Conservation (phyloP, 92 coral and sea anemone species). For the Montipora capitata region DNA sequence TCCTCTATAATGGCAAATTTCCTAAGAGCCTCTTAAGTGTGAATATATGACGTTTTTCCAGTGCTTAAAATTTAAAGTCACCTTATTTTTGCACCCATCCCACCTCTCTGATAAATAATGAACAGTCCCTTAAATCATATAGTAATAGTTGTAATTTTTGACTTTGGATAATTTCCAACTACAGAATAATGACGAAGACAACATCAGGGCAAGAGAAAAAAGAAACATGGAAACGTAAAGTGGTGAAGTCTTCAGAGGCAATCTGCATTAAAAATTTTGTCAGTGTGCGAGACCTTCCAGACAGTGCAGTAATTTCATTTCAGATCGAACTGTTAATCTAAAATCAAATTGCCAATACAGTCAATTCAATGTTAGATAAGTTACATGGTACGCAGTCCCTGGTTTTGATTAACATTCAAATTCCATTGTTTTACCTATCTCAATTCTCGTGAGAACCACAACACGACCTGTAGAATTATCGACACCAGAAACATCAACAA, state of each 20-base stretch:
- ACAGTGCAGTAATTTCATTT: constrained; percentile 8
- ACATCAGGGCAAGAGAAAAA: neutral
- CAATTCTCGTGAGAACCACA: too few species aligned
- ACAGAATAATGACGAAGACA: constrained; percentile 10
- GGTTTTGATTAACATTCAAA: too few species aligned
- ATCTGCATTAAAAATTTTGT: constrained; percentile 4
- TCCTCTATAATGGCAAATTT: constrained; percentile 12
- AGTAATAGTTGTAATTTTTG: too few species aligned
- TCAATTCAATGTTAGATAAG: neutral
- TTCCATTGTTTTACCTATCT: too few species aligned
- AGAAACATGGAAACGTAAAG: constrained; percentile 11
- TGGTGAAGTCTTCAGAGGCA: constrained; percentile 12
- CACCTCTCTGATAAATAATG: too few species aligned
- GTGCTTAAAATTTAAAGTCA: too few species aligned
- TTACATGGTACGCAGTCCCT: too few species aligned
- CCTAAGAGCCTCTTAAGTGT: neutral
- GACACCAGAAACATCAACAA: too few species aligned
- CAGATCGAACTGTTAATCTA: constrained; percentile 1
- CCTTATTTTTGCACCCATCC: too few species aligned
- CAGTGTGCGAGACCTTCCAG: constrained; percentile 13
- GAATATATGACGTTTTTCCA: too few species aligned
- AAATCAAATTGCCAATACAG: constrained; percentile 16
- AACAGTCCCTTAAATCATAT: too few species aligned
- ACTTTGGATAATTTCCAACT: neutral
- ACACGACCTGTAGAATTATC: too few species aligned